A percentile compares a stretch with the other conserved stretches of the same genome.
Evolutionary conservation across 2,888 invertebrate species (phyloP).

Genomic region (Alloscopus bannaensis): DNA sequence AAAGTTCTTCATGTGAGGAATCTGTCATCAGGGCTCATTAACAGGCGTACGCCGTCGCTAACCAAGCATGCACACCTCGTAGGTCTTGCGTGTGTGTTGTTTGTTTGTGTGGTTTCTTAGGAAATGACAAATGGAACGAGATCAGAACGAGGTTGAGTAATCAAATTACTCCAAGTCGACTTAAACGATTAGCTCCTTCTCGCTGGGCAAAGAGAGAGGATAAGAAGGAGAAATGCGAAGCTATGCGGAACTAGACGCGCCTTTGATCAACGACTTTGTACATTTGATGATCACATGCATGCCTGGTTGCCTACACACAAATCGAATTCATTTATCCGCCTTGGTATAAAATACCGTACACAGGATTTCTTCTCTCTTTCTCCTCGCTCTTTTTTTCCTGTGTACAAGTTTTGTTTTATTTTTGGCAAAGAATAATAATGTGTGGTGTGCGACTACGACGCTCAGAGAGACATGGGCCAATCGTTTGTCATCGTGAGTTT

Average conservation of each 20-base stretch:
- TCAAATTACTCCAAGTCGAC: background rate
- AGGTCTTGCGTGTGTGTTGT: no score
- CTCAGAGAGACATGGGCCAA: constrained; percentile 22
- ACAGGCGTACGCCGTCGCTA: constrained; percentile 1
- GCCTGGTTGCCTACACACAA: no score
- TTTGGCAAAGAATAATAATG: constrained; percentile 14
- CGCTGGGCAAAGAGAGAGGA: no score
- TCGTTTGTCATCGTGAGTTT: constrained; percentile 34
- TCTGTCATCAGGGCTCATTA: constrained; percentile 58
- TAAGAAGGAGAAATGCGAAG: no score
- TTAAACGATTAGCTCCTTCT: background rate
- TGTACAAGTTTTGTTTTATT: constrained; percentile 24
- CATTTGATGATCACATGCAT: no score
- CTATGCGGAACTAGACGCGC: no score
- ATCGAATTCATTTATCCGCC: no score
- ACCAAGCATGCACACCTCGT: no score
- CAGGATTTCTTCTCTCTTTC: background rate
- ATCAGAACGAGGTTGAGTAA: constrained; percentile 18
- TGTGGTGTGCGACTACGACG: background rate
- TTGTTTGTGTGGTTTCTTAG: background rate
- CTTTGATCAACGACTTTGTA: no score
- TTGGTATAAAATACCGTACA: no score
- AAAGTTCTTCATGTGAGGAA: constrained; percentile 47
- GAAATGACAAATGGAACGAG: constrained; percentile 12
- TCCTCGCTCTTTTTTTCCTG: no score